Percentiles rank a stretch among this genome's conserved stretches.
Conservation (phyloP, 2,888 invertebrate genomes). For the Criorhina ranunculi region DNA sequence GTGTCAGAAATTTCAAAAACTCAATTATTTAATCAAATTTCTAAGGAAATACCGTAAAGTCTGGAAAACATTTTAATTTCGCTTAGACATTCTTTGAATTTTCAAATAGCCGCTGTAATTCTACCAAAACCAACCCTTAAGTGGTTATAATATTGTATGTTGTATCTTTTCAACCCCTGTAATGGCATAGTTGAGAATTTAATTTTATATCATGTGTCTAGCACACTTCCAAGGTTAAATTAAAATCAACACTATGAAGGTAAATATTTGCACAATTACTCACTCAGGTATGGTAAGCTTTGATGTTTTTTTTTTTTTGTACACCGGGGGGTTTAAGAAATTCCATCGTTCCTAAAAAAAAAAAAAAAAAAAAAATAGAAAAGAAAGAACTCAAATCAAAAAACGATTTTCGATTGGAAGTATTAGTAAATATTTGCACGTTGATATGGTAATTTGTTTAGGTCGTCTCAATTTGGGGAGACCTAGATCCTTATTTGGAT, state of each 20-base stretch:
- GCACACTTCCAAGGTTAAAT: neutral
- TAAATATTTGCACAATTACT: neutral
- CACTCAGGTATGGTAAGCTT: neutral
- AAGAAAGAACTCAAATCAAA: too few relatives aligned
- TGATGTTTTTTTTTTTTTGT: neutral
- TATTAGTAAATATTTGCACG: neutral
- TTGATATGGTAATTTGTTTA: conserved; percentile 10
- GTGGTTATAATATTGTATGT: too few relatives aligned
- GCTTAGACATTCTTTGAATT: conserved; percentile 19
- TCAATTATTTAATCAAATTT: conserved; percentile 13
- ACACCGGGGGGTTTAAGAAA: neutral
- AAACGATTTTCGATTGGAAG: neutral
- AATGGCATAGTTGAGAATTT: too few relatives aligned
- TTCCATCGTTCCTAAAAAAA: neutral
- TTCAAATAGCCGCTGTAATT: conserved; percentile 1
- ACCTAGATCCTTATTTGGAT: too few relatives aligned
- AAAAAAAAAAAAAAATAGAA: neutral
- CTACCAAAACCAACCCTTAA: neutral
- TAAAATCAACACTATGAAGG: neutral
- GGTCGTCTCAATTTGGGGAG: neutral
- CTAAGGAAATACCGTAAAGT: conserved; percentile 28
- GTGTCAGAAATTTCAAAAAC: neutral
- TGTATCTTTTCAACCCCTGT: too few relatives aligned
- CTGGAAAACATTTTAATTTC: conserved; percentile 33
- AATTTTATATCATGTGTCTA: conserved; percentile 18